Percentiles rank a stretch among this genome's conserved stretches.
These are phyloP conservation scores for Pyrrhura leucotis DNA, from an alignment of 2,797 vertebrate genomes.

Conservation along the genomic window DNA sequence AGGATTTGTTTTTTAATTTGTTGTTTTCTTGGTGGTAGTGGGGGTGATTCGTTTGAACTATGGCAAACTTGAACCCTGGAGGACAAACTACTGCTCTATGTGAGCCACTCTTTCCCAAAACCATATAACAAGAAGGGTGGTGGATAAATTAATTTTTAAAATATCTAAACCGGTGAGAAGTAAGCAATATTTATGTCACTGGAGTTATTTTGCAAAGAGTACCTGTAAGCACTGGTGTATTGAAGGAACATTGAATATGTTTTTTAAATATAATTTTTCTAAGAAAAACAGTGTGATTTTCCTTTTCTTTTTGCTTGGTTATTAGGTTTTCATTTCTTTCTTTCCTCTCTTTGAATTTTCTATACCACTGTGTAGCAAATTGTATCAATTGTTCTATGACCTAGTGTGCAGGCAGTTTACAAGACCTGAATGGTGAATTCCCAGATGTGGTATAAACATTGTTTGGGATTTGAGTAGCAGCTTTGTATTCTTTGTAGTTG, in stretches of 20 bases:
- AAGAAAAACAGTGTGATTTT: conserved; percentile 31
- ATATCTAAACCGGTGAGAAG: neutral
- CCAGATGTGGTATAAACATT: neutral
- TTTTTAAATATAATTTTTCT: conserved; percentile 35
- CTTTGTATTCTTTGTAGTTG: neutral
- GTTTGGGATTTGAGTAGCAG: neutral
- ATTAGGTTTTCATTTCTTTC: neutral
- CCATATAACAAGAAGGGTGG: neutral
- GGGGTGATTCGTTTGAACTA: neutral
- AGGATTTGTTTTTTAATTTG: neutral
- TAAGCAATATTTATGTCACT: neutral
- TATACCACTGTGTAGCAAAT: neutral
- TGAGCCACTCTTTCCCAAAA: neutral
- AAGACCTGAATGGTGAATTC: neutral
- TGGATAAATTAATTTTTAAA: conserved; percentile 6
- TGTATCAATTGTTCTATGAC: neutral
- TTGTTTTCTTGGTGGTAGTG: accelerated
- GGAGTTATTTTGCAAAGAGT: conserved; percentile 6
- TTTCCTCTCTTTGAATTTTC: neutral
- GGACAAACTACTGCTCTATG: neutral
- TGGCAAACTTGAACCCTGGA: neutral
- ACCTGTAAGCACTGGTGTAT: neutral
- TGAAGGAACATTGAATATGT: neutral
- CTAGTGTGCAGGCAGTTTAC: neutral
- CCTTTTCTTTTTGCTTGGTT: neutral